Conservation (phyloP, 2,113 vertebrate genomes). For the Microcebus ravelobensis region DNA sequence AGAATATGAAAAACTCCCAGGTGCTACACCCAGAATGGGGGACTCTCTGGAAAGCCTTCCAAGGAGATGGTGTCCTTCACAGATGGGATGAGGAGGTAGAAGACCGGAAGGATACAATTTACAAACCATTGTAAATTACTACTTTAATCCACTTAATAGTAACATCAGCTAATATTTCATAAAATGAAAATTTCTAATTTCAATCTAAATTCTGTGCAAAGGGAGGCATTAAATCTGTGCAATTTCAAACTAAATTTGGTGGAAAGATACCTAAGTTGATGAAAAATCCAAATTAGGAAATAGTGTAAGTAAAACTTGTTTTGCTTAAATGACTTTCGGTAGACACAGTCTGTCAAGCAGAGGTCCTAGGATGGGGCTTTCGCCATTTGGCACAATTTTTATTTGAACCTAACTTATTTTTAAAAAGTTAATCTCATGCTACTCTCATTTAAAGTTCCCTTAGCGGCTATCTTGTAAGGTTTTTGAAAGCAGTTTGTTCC, state of each 20-base stretch:
- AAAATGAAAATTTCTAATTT: not conserved
- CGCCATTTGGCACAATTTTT: not conserved
- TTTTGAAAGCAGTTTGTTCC: not conserved
- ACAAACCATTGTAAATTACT: not conserved
- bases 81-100: not conserved
- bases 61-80: not conserved
- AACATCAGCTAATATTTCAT: not conserved
- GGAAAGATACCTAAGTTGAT: not conserved
- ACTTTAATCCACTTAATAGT: not conserved
- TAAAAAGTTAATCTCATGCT: not conserved
- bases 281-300: not conserved
- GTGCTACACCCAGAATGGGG: not conserved
- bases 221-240: not conserved
- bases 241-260: not conserved
- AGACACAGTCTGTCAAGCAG: not conserved
- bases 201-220: not conserved
- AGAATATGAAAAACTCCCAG: not conserved
- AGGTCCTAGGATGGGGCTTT: not conserved
- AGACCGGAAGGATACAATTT: not conserved
- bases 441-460: not conserved
- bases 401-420: slow-evolving; percentile 20
- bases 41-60: not conserved
- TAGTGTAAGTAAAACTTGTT: not conserved
- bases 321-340: not conserved
- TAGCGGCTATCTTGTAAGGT: not conserved